Evolutionary conservation across 2,797 vertebrate genomes (phyloP).

Genomic region (Bovichtus diacanthus): DNA sequence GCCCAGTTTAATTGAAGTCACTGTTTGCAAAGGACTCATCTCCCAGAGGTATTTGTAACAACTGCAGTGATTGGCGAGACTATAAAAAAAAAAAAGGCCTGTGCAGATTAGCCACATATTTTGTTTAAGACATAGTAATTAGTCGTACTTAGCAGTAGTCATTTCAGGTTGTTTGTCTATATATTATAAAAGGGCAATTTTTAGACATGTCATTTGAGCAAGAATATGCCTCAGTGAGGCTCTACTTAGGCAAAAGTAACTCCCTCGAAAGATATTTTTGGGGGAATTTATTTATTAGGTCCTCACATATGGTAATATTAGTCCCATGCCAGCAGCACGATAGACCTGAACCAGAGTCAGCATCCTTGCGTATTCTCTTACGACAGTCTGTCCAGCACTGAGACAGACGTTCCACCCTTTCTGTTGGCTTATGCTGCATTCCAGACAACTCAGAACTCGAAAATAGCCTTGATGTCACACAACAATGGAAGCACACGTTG

Average conservation of each 20-base stretch:
- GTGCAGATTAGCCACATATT: background rate
- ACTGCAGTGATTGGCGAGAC: background rate
- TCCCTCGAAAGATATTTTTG: background rate
- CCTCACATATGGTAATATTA: background rate
- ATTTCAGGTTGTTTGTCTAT: constrained; percentile 9
- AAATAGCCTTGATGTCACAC: too few species aligned
- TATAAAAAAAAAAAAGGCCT: too few species aligned
- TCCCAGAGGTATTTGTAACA: background rate
- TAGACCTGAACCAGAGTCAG: background rate
- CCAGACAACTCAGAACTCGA: too few species aligned
- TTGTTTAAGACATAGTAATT: background rate
- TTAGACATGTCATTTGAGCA: background rate
- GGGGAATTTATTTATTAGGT: background rate
- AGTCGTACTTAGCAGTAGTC: background rate
- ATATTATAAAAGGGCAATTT: background rate
- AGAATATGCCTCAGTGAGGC: background rate
- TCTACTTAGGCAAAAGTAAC: background rate
- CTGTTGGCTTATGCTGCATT: background rate
- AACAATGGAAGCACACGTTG: too few species aligned
- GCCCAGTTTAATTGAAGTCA: constrained; percentile 12
- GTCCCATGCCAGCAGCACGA: background rate
- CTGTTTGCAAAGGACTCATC: constrained; percentile 11
- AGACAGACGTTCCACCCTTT: background rate
- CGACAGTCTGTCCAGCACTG: background rate
- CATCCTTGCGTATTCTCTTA: background rate